Conservation (phyloP, 2,888 invertebrate genomes). For the Tribolium freemani region DNA sequence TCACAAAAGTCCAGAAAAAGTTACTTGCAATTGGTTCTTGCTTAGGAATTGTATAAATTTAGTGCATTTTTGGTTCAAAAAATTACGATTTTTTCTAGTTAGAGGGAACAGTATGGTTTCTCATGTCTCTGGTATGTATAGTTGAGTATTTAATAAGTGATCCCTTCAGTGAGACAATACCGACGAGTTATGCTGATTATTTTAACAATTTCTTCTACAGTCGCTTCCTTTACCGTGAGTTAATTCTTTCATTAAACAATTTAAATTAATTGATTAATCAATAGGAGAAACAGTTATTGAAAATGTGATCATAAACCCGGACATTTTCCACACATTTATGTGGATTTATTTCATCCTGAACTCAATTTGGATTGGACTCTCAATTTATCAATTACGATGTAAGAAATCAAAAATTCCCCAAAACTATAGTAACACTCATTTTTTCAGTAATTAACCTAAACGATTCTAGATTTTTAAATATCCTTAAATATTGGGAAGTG, state of each 20-base stretch:
- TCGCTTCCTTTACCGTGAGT: neutral
- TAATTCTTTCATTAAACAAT: neutral
- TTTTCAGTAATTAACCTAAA: neutral
- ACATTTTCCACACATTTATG: neutral
- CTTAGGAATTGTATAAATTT: neutral
- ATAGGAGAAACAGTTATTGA: neutral
- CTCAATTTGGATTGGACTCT: neutral
- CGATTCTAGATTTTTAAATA: neutral
- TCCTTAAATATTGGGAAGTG: neutral
- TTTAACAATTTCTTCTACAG: neutral
- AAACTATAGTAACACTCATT: neutral
- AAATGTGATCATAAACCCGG: neutral
- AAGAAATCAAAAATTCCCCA: neutral
- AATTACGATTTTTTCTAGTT: neutral
- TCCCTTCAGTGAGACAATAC: neutral
- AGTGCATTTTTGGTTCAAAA: neutral
- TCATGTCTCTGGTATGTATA: neutral
- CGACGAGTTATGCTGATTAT: neutral
- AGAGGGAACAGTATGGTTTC: neutral
- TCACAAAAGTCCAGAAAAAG: neutral
- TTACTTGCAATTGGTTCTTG: neutral
- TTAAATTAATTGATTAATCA: neutral
- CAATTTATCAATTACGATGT: neutral
- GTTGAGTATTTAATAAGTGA: neutral
- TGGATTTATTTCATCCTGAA: neutral